These are phyloP conservation scores for Sepioteuthis lessoniana DNA, from an alignment of 2,888 invertebrate genomes.

Conservation along the genomic window DNA sequence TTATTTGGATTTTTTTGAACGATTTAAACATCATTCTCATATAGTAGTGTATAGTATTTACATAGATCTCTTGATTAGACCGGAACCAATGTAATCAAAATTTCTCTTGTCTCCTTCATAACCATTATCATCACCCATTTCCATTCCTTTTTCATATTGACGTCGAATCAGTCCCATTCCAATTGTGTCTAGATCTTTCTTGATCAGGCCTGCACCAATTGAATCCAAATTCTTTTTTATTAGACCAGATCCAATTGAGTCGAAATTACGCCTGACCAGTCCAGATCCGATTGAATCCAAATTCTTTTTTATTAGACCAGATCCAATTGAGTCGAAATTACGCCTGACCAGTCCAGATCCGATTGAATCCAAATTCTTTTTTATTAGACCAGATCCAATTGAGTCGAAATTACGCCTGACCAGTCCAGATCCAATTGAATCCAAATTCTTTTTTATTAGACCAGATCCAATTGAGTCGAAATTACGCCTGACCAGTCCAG, in stretches of 20 bases:
- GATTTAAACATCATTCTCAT: constrained; percentile 1
- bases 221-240: not conserved
- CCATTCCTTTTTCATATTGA: not conserved
- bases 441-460: not conserved
- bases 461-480: not conserved
- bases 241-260: too few relatives aligned
- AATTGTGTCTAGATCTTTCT: not conserved
- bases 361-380: not conserved
- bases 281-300: not conserved
- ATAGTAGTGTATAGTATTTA: not conserved
- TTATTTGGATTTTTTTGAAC: not conserved
- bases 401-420: not conserved
- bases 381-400: not conserved
- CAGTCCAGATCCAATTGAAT: not conserved
- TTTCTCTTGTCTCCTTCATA: not conserved
- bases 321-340: not conserved
- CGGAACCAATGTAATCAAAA: not conserved
- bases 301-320: not conserved
- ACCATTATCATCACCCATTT: not conserved
- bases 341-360: not conserved
- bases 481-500: not conserved
- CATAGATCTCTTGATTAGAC: not conserved
- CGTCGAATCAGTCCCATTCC: not conserved
- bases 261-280: too few relatives aligned
- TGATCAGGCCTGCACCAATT: not conserved